Conservation (phyloP, 2,888 invertebrate species). For the Mythimna loreyi region DNA sequence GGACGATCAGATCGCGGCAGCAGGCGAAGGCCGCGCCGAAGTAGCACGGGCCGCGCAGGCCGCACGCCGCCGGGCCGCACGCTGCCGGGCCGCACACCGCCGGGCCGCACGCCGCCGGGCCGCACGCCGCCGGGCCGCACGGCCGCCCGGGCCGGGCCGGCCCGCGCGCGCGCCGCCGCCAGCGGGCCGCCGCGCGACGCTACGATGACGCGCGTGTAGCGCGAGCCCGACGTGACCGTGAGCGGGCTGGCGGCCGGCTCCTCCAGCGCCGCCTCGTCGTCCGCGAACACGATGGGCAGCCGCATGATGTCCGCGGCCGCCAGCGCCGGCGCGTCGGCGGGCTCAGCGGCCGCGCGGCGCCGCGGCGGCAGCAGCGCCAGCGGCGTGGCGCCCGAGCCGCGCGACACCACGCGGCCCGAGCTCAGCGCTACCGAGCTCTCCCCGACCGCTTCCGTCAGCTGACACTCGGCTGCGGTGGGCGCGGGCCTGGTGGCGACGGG, state of each 20-base stretch:
- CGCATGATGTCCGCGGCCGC: slow-evolving; percentile 88
- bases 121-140: slow-evolving; percentile 15
- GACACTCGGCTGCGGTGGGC: slow-evolving; percentile 23
- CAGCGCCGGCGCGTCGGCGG: slow-evolving; percentile 51
- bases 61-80: slow-evolving; percentile 10
- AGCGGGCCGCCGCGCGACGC: slow-evolving; percentile 59
- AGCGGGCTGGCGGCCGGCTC: slow-evolving; percentile 35
- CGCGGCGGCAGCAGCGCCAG: slow-evolving; percentile 74
- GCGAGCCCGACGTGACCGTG: slow-evolving; percentile 47
- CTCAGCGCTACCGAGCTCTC: slow-evolving; percentile 43
- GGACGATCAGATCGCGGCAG: not conserved
- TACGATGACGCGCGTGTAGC: slow-evolving; percentile 57
- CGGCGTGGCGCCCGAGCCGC: slow-evolving; percentile 74
- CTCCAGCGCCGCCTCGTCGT: slow-evolving; percentile 80
- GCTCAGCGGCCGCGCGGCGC: slow-evolving; percentile 57
- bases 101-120: slow-evolving; percentile 31
- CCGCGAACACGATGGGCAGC: slow-evolving; percentile 92
- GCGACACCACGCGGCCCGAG: slow-evolving; percentile 69
- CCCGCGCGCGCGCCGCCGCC: slow-evolving; percentile 5
- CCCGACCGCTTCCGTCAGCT: slow-evolving; percentile 70
- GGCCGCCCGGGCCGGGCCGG: slow-evolving; percentile 65
- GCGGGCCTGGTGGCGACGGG: slow-evolving; percentile 37
- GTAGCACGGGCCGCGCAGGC: slow-evolving; percentile 45
- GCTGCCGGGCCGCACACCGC: slow-evolving; percentile 42
- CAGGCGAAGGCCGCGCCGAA: not conserved